phyloP scores from a whole-genome alignment of 2,113 vertebrate genomes.

The Arizona elegans region DNA sequence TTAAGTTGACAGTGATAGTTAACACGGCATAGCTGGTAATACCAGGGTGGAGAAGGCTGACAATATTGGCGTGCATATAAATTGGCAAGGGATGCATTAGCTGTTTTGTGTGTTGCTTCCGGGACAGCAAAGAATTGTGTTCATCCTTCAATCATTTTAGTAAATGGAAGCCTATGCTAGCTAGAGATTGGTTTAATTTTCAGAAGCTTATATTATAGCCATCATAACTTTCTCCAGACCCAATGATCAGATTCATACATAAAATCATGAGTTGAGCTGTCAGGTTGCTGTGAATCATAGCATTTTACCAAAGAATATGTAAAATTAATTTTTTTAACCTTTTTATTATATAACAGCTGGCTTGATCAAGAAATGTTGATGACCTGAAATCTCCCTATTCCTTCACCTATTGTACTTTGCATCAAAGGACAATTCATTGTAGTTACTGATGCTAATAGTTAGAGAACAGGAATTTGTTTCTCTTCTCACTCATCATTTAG shows the following conservation, averaged over 20 bases:
- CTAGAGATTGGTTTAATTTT: constrained; percentile 42
- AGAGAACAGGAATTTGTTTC: constrained; percentile 44
- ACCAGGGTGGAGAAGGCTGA: constrained; percentile 33
- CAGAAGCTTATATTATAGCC: constrained; percentile 55
- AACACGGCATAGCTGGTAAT: constrained; percentile 55
- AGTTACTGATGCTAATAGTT: constrained; percentile 55
- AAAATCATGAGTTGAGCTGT: constrained; percentile 37
- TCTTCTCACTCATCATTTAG: background rate
- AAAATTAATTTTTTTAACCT: constrained; percentile 19
- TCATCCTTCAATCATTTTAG: constrained; percentile 36
- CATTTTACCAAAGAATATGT: constrained; percentile 45
- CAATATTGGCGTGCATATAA: constrained; percentile 48
- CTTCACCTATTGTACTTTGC: constrained; percentile 35
- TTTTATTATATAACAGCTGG: constrained; percentile 42
- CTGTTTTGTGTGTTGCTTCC: constrained; percentile 22
- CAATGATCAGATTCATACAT: constrained; percentile 41
- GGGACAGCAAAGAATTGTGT: constrained; percentile 19
- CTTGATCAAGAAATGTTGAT: constrained; percentile 50
- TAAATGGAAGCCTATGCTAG: constrained; percentile 41
- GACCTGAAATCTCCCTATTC: constrained; percentile 42
- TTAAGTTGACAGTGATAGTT: constrained; percentile 48
- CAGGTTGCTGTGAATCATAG: constrained; percentile 51
- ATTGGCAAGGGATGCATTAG: constrained; percentile 46
- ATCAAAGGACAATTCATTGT: constrained; percentile 27
- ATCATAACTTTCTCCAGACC: constrained; percentile 10